Evolutionary conservation across 2,888 invertebrate species (phyloP).

Genomic region (Catocala sponsa): DNA sequence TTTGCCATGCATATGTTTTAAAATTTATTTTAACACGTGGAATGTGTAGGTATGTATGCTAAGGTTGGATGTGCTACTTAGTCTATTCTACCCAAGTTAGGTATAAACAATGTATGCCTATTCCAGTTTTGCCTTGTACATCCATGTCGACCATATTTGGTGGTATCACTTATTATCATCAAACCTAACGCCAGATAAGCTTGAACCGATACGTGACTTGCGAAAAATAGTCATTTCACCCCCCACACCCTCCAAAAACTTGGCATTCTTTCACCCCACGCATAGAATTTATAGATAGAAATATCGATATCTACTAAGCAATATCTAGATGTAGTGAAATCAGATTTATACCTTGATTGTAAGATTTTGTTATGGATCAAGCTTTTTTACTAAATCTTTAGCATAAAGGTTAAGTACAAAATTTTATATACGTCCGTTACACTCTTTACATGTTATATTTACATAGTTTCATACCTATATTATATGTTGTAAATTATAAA

Average conservation of each 20-base stretch:
- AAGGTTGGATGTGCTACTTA: no score
- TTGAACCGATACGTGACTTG: constrained; percentile 82
- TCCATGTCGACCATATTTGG: constrained; percentile 67
- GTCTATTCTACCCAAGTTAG: no score
- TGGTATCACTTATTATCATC: constrained; percentile 86
- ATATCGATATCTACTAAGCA: constrained; percentile 20
- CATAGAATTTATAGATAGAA: constrained; percentile 39
- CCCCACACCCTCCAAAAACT: constrained; percentile 53
- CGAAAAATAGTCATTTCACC: constrained; percentile 80
- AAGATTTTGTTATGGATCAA: constrained; percentile 7
- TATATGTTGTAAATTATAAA: no score
- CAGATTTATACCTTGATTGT: constrained; percentile 33
- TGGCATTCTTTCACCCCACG: constrained; percentile 66
- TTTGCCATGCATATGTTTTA: no score
- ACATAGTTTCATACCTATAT: no score
- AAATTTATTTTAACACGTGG: no score
- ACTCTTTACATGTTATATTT: no score
- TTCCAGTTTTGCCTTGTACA: constrained; percentile 54
- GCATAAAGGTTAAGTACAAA: no score
- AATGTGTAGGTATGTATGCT: no score
- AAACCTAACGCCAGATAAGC: constrained; percentile 84
- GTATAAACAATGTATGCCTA: constrained; percentile 17
- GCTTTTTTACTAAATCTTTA: constrained; percentile 1
- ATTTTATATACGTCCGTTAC: no score
- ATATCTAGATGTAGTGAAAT: constrained; percentile 23